These are phyloP conservation scores for Polia nebulosa DNA, from an alignment of 2,888 invertebrate species.

Conservation along the genomic window DNA sequence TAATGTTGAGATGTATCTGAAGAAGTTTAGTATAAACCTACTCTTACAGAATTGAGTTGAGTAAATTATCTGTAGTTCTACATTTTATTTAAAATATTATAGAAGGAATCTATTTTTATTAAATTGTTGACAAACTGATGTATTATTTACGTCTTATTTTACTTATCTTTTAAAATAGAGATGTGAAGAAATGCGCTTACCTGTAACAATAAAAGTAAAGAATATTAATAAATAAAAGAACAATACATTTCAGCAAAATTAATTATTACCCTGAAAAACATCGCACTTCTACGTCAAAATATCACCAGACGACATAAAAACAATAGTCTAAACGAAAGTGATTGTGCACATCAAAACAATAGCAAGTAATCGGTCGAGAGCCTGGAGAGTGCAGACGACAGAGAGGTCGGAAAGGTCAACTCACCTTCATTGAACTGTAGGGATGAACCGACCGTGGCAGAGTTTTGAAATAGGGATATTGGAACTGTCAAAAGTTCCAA, in stretches of 20 bases:
- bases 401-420: conserved; percentile 16
- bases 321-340: neutral
- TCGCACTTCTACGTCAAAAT: neutral
- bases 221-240: conserved; percentile 2
- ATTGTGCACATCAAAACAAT: conserved; percentile 15
- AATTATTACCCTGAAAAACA: neutral
- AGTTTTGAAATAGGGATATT: too few relatives aligned
- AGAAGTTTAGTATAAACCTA: neutral
- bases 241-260: neutral
- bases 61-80: neutral
- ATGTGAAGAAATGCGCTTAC: conserved; percentile 36
- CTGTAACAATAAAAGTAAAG: conserved; percentile 49
- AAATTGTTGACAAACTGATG: neutral
- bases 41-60: neutral
- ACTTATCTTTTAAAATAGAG: too few relatives aligned
- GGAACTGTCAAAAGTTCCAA: neutral
- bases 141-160: neutral
- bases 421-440: neutral
- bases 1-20: conserved; percentile 5
- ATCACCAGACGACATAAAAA: neutral
- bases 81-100: neutral
- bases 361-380: conserved; percentile 3
- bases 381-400: conserved; percentile 10
- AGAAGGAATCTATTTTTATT: too few relatives aligned
- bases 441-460: neutral